Evolutionary conservation across 2,113 vertebrate species (phyloP).

Genomic region (Columbina picui): DNA sequence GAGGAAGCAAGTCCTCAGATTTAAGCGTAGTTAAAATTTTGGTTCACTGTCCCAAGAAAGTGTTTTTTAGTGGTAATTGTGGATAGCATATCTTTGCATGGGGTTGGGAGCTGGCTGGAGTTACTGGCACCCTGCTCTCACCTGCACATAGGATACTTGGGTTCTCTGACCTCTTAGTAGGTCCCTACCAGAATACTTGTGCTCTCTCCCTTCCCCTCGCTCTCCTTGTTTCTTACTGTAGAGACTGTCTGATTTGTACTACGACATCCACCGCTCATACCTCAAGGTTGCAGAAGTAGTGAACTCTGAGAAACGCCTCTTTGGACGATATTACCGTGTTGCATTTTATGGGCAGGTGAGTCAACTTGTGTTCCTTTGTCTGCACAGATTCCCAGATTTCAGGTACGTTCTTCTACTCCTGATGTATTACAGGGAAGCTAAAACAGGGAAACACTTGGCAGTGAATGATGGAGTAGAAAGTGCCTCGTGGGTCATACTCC

Average conservation of each 20-base stretch:
- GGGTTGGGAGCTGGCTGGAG: neutral
- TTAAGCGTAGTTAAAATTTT: neutral
- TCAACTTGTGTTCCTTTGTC: neutral
- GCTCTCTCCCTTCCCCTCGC: neutral
- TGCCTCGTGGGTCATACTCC: neutral
- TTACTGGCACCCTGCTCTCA: neutral
- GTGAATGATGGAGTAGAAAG: neutral
- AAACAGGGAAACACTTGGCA: neutral
- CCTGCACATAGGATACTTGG: rapidly evolving
- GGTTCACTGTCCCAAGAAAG: neutral
- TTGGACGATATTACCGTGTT: slow-evolving; percentile 95
- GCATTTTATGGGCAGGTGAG: slow-evolving; percentile 97
- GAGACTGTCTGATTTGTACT: slow-evolving; percentile 95
- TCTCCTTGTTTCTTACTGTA: slow-evolving; percentile 46
- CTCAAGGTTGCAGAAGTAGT: slow-evolving; percentile 97
- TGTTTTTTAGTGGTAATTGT: neutral
- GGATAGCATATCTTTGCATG: neutral
- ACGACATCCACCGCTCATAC: slow-evolving; percentile 96
- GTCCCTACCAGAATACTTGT: neutral
- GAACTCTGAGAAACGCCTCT: slow-evolving; percentile 93
- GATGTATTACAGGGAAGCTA: neutral
- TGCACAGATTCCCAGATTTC: neutral
- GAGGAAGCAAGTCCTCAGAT: neutral
- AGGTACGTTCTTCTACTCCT: neutral
- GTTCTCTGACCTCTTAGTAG: neutral